Base-by-base conservation (phyloP, 2,888 invertebrate genomes). In the Tetheella fluctuosa region DNA sequence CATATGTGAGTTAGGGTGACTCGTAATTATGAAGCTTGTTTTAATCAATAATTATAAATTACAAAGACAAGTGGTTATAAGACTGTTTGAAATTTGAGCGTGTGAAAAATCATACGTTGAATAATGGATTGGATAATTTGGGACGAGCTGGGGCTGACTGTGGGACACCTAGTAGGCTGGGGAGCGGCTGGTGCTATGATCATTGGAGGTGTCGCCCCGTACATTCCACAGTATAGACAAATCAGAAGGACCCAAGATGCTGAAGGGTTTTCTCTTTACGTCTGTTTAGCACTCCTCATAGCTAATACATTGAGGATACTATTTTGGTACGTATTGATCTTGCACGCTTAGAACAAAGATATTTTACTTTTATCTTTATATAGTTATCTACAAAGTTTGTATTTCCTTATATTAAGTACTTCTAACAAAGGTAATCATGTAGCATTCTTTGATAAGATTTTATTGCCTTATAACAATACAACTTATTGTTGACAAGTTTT, bases 221-320 rank as follows among this genome's bases (percentile, higher is more conserved):
- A 98, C 83, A 96, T 99, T 75, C 99, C 99, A 42, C 99, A 99
- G 83, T 99, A 99, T 84, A 94, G 96, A 73, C 98, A 99, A 91
- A 99, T 99, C 65, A 96, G 95, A 84, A 95, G 94, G 75, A 96
- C 97, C 39, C 97, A 97, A 87, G 98, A 99, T 94, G 96, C 98
- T 17, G 98, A 99, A 77, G 99, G 99, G 13, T 99, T 99, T 91
- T 99, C 99, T 0, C 93, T 98, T 55, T 97, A 98, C 86, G 99
- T 99, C 59, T 99, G 99, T 88, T 94, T 99, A 73, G 97, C 98
- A 25, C 95, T 99, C 60, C 94, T 99, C 57, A 95, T 99, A 81
- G 99, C 99, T 64, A 99, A 99, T 88, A 99, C 98, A 60, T 94
- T 99, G 68, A 95, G 99, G 82, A 99, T 99, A 84, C 94, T 99